Evolutionary conservation across 1,140 invertebrate species (phyloP).

Genomic region (Bradysia coprophila): DNA sequence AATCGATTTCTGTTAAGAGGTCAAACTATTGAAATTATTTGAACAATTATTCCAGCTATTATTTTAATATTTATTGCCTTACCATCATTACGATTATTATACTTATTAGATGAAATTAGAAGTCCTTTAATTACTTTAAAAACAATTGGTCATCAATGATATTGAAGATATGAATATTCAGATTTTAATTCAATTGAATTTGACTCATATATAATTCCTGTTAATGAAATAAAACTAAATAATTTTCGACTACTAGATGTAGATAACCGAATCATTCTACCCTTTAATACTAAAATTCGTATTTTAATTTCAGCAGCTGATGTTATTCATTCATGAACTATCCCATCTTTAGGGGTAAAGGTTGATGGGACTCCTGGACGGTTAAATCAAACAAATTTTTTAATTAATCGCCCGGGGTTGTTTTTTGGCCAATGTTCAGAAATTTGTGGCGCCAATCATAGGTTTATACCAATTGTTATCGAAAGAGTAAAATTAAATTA

Average conservation of each 20-base stretch:
- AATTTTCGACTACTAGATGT: slow-evolving; percentile 40
- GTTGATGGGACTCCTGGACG: slow-evolving; percentile 43
- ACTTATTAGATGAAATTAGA: slow-evolving; percentile 37
- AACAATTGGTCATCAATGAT: slow-evolving; percentile 44
- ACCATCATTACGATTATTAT: slow-evolving; percentile 36
- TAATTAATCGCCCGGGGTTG: slow-evolving; percentile 32
- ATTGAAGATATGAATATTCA: slow-evolving; percentile 45
- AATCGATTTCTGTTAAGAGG: slow-evolving; percentile 29
- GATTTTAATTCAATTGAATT: slow-evolving; percentile 38
- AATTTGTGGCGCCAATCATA: slow-evolving; percentile 59
- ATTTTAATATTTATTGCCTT: slow-evolving; percentile 41
- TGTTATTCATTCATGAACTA: slow-evolving; percentile 49
- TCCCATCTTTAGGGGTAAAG: slow-evolving; percentile 41
- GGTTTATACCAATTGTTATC: slow-evolving; percentile 54
- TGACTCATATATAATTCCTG: slow-evolving; percentile 39
- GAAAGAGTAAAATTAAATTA: slow-evolving; percentile 30
- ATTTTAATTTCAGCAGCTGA: slow-evolving; percentile 36
- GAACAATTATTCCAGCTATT: slow-evolving; percentile 36
- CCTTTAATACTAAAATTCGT: slow-evolving; percentile 32
- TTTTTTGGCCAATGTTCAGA: slow-evolving; percentile 55
- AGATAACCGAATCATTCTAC: slow-evolving; percentile 36
- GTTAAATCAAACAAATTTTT: slow-evolving; percentile 40
- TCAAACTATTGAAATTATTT: slow-evolving; percentile 39
- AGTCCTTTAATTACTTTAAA: slow-evolving; percentile 33
- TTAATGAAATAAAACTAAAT: slow-evolving; percentile 19